phyloP scores from a whole-genome alignment of 2,888 invertebrate species.

The Endotricha flammealis region DNA sequence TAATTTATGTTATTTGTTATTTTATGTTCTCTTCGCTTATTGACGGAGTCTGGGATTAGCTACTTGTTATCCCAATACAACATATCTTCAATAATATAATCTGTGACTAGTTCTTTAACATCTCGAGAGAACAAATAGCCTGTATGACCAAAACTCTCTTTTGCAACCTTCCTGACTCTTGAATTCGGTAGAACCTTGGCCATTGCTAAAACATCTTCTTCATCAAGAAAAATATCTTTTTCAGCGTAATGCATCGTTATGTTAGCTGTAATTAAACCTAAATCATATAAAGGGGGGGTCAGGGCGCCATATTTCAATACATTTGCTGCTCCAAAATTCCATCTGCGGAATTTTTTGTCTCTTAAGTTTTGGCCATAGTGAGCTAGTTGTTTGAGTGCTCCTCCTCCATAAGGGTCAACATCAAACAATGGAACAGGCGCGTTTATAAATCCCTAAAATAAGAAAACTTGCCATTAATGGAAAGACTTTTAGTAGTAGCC shows the following conservation, averaged over 20 bases:
- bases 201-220: slow-evolving; percentile 49
- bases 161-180: slow-evolving; percentile 37
- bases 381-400: slow-evolving; percentile 53
- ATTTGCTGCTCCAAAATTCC: slow-evolving; percentile 35
- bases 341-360: slow-evolving; percentile 44
- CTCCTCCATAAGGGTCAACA: slow-evolving; percentile 21
- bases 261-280: slow-evolving; percentile 36
- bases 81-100: slow-evolving; percentile 39
- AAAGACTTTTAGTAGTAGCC: no score
- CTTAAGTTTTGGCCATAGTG: slow-evolving; percentile 61
- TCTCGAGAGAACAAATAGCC: slow-evolving; percentile 43
- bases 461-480: no score
- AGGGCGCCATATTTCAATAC: slow-evolving; percentile 39
- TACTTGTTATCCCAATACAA: slow-evolving; percentile 2
- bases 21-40: no score
- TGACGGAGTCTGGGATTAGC: no score
- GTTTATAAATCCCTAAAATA: not conserved
- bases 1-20: no score
- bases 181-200: slow-evolving; percentile 43
- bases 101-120: slow-evolving; percentile 45
- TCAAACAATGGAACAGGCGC: not conserved
- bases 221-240: slow-evolving; percentile 39
- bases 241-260: slow-evolving; percentile 52
- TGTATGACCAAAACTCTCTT: slow-evolving; percentile 40
- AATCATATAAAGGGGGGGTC: slow-evolving; percentile 42